Base-by-base conservation (phyloP, 1,140 invertebrate genomes). In the Holotrichia oblita region DNA sequence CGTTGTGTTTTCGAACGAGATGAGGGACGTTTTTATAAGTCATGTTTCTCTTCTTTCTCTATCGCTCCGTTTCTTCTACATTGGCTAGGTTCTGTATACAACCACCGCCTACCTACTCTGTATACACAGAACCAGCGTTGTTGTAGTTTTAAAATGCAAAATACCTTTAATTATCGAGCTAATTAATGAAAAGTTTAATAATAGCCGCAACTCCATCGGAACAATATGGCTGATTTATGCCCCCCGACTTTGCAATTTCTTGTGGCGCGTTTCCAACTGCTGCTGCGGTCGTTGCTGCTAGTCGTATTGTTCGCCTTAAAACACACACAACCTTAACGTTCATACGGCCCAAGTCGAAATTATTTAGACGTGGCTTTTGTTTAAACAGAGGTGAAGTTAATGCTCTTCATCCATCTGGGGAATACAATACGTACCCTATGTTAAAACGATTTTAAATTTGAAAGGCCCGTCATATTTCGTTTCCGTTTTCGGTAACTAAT, bases 101-200 rank as follows among this genome's bases (percentile, higher is more conserved):
- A 9, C 41, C 41, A 10, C 44, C 44, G 44, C 44, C 44, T 48
- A 48, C 12, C 44, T 3, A n/a, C 44, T 12, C 44, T 12, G n/a
- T 48, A 48, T 69, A 69, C 64, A 3, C 27, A 17, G 34, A 20
- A 76, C 74, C 41, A 12, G 3, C 14, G 72, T 24, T 34, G 72
- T 78, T 69, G 64, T 76, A 77, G 73, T 78, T 81, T 79, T 79
- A 81, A 81, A 81, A 81, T 81, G 64, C 76, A 74, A 81, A 81
- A 78, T 81, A 79, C 79, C 76, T 79, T 79, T 81, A 81, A 81
- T n/a, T 79, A 81, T 79, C 64, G 34, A 64, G 76, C 77, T 79
- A 81, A 81, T 81, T 81, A 81, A 79, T 79, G 80, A 77, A n/a
- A 80, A 81, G 76, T 79, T 81, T 81, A 79, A 81, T 81, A 81